Evolutionary conservation across 1,140 invertebrate genomes (phyloP).

Genomic region (Drosophila gunungcola): DNA sequence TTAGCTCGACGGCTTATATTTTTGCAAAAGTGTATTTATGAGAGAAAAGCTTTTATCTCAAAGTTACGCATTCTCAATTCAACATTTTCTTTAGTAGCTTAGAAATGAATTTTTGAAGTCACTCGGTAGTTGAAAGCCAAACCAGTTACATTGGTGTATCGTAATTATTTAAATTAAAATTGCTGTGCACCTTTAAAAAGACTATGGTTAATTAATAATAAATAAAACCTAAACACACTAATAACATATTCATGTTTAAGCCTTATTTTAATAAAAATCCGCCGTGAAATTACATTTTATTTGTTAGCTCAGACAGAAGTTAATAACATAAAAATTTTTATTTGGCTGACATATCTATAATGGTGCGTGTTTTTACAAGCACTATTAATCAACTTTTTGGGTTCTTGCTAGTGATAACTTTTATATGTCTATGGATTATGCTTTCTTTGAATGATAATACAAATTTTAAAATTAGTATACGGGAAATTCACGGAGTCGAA

Average conservation of each 20-base stretch:
- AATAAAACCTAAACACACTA: too few relatives aligned
- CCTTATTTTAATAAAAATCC: not conserved
- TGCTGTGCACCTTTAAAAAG: too few relatives aligned
- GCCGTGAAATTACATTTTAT: conserved; percentile 10
- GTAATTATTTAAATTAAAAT: too few relatives aligned
- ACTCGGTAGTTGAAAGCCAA: not conserved
- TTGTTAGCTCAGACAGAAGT: not conserved
- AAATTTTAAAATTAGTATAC: too few relatives aligned
- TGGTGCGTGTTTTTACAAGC: conserved; percentile 3
- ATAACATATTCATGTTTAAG: too few relatives aligned
- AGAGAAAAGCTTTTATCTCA: too few relatives aligned
- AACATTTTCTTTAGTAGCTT: too few relatives aligned
- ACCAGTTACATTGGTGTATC: not conserved
- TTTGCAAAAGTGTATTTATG: too few relatives aligned
- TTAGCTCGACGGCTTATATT: too few relatives aligned
- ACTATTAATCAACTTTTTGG: not conserved
- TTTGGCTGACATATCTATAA: not conserved
- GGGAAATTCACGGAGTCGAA: not conserved
- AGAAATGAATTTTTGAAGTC: not conserved
- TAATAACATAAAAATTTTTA: not conserved
- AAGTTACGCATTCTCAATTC: too few relatives aligned
- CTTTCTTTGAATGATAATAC: not conserved
- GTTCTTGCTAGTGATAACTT: not conserved
- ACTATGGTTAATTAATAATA: too few relatives aligned
- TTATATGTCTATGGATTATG: not conserved